phyloP scores from a whole-genome alignment of 2,888 invertebrate species.

The Netelia fuscicornis region DNA sequence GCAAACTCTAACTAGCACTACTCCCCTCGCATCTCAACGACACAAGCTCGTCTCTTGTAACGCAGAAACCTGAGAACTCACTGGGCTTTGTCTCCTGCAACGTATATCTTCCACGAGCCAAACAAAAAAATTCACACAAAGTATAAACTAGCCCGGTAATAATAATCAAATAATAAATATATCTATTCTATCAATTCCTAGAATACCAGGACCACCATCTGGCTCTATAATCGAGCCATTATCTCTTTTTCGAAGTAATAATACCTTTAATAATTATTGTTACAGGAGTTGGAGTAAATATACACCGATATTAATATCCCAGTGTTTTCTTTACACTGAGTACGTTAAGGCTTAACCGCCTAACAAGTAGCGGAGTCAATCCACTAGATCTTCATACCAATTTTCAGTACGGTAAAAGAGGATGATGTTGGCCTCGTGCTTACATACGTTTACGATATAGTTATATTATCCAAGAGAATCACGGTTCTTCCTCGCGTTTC shows the following conservation, averaged over 20 bases:
- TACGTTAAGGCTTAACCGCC: constrained; percentile 37
- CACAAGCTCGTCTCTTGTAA: not conserved
- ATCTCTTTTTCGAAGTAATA: no score
- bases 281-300: no score
- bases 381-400: constrained; percentile 58
- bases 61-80: constrained; percentile 42
- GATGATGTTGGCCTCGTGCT: constrained; percentile 46
- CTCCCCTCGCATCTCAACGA: no score
- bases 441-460: not conserved
- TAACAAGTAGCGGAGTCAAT: constrained; percentile 48
- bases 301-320: no score
- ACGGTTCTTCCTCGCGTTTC: constrained; percentile 69
- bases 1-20: constrained; percentile 14
- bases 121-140: constrained; percentile 43
- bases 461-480: constrained; percentile 68
- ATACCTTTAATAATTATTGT: not conserved
- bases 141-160: not conserved
- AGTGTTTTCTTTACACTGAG: not conserved
- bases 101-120: constrained; percentile 31
- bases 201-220: no score
- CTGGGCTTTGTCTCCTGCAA: constrained; percentile 54
- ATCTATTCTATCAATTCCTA: not conserved
- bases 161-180: not conserved
- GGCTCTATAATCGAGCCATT: no score
- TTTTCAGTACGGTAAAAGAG: constrained; percentile 56